Conservation (phyloP, 1,140 invertebrate species). For the Heliconius hermathena region DNA sequence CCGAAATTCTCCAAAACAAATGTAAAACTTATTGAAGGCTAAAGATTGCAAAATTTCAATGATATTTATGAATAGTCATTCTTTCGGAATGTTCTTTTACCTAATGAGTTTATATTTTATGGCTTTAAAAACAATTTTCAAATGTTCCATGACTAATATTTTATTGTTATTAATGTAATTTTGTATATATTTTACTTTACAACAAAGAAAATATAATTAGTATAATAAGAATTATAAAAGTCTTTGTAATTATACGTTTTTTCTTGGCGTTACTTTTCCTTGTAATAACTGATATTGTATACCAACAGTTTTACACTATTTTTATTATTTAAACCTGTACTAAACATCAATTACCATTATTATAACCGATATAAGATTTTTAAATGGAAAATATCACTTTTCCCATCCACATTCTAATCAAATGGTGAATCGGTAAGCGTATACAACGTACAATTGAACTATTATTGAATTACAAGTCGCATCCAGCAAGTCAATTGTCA, state of each 20-base stretch:
- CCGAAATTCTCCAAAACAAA: conserved; percentile 27
- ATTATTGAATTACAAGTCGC: conserved; percentile 28
- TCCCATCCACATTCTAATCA: background rate
- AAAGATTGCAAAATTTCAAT: conserved; percentile 19
- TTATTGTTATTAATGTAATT: too few relatives aligned
- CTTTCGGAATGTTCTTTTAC: background rate
- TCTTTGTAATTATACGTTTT: too few relatives aligned
- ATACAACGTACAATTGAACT: conserved; percentile 12
- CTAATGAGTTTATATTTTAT: background rate
- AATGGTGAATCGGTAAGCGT: conserved; percentile 6
- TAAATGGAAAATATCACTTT: background rate
- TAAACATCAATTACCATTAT: background rate
- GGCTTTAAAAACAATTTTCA: too few relatives aligned
- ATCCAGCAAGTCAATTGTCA: conserved; percentile 18
- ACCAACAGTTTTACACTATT: too few relatives aligned
- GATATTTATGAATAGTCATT: background rate
- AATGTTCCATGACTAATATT: too few relatives aligned
- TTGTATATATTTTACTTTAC: too few relatives aligned
- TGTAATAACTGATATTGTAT: too few relatives aligned
- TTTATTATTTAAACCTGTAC: too few relatives aligned
- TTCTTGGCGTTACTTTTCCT: too few relatives aligned
- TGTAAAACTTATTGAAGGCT: conserved; percentile 28
- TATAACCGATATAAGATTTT: background rate
- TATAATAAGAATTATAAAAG: too few relatives aligned
- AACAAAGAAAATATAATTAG: too few relatives aligned